These are phyloP conservation scores for Drosophila pachea DNA, from an alignment of 1,140 invertebrate species.

Conservation along the genomic window DNA sequence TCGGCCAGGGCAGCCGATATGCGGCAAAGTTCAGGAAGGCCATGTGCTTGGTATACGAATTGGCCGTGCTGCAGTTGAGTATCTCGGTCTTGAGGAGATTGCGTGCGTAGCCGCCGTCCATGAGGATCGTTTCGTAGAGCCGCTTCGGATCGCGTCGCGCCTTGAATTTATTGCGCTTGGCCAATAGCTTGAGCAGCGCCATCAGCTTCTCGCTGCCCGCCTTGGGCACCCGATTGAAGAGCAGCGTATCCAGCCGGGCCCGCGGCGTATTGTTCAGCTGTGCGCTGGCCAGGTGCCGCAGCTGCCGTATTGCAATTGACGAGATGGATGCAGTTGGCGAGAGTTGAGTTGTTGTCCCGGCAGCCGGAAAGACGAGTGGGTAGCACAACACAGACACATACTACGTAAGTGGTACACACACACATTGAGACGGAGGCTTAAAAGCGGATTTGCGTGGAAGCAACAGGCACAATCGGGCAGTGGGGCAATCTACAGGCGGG, in stretches of 20 bases:
- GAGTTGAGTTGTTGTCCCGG: slow-evolving; percentile 2
- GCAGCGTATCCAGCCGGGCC: slow-evolving; percentile 86
- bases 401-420: slow-evolving; percentile 12
- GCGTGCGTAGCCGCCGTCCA: slow-evolving; percentile 86
- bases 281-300: slow-evolving; percentile 69
- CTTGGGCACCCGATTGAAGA: slow-evolving; percentile 95
- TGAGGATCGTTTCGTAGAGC: slow-evolving; percentile 83
- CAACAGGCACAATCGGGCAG: slow-evolving; percentile 40
- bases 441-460: slow-evolving; percentile 53
- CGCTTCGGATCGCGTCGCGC: slow-evolving; percentile 91
- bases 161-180: slow-evolving; percentile 86
- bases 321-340: slow-evolving; percentile 21
- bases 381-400: slow-evolving; percentile 39
- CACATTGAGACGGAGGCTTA: slow-evolving; percentile 25
- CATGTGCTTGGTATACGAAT: slow-evolving; percentile 88
- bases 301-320: slow-evolving; percentile 65
- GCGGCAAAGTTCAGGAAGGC: slow-evolving; percentile 89
- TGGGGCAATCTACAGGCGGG: slow-evolving; percentile 20
- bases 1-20: slow-evolving; percentile 87
- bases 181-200: slow-evolving; percentile 87
- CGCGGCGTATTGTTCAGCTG: slow-evolving; percentile 88
- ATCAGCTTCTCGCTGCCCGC: slow-evolving; percentile 91
- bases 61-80: slow-evolving; percentile 79
- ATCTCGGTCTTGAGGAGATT: slow-evolving; percentile 80
- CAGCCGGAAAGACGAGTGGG: slow-evolving; percentile 35